phyloP scores from a whole-genome alignment of 2,113 vertebrate genomes.

The Mastomys natalensis region DNA sequence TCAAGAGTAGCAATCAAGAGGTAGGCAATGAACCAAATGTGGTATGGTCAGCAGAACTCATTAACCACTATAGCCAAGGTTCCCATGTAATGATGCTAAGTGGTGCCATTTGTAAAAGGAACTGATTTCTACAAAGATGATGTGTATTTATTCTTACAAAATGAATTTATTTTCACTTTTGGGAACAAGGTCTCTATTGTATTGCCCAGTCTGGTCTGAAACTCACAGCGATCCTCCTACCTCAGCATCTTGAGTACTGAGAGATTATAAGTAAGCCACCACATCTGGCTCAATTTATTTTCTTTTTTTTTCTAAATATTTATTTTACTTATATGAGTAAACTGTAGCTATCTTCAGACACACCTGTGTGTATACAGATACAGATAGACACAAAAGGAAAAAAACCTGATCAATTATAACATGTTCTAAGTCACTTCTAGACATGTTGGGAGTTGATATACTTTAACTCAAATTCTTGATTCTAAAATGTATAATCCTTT shows the following conservation, averaged over 20 bases:
- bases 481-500: constrained; percentile 11
- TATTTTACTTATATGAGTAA: too few relatives aligned
- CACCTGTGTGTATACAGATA: not conserved
- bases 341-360: too few relatives aligned
- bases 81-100: not conserved
- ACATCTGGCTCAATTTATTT: not conserved
- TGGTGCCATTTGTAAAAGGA: not conserved
- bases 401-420: not conserved
- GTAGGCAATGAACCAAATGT: not conserved
- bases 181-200: not conserved
- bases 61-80: too few relatives aligned
- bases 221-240: not conserved
- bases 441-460: not conserved
- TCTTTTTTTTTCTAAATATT: not conserved
- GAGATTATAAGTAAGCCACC: not conserved
- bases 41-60: not conserved
- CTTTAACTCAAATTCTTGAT: constrained; percentile 15
- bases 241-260: not conserved
- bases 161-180: not conserved
- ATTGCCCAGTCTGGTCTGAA: not conserved
- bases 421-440: constrained; percentile 13
- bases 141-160: not conserved
- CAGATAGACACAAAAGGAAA: not conserved
- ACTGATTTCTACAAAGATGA: constrained; percentile 49
- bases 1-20: not conserved